A percentile compares a stretch with the other conserved stretches of the same genome.
Evolutionary conservation across 2,888 invertebrate species (phyloP).

Genomic region (Exocentrus adspersus): DNA sequence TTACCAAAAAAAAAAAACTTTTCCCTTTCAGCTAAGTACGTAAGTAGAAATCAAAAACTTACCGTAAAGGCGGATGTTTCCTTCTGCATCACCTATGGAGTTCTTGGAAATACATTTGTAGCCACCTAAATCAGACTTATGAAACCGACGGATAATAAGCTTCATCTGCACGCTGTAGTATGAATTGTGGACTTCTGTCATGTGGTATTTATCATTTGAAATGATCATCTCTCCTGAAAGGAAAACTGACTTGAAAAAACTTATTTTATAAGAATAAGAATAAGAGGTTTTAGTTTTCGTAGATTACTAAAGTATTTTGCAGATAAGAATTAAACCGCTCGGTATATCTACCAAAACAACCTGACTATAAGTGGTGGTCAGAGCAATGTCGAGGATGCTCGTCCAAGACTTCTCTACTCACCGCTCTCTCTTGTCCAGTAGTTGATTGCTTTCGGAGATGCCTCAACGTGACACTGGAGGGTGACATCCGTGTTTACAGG

Average conservation of each 20-base stretch:
- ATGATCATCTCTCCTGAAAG: slow-evolving; percentile 90
- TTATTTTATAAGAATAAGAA: no score
- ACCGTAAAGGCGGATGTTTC: slow-evolving; percentile 90
- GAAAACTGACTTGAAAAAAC: no score
- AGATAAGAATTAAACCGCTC: no score
- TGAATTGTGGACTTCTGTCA: slow-evolving; percentile 82
- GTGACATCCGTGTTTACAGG: slow-evolving; percentile 87
- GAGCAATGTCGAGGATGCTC: slow-evolving; percentile 34
- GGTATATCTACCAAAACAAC: slow-evolving; percentile 4
- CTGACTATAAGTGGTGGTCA: slow-evolving; percentile 32
- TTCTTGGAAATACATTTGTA: slow-evolving; percentile 94
- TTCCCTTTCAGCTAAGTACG: no score
- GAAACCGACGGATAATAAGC: slow-evolving; percentile 78
- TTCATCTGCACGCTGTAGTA: slow-evolving; percentile 89
- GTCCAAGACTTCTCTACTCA: slow-evolving; percentile 63
- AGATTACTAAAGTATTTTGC: no score
- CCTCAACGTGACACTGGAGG: slow-evolving; percentile 87
- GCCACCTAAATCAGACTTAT: slow-evolving; percentile 81
- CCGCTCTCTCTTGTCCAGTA: slow-evolving; percentile 93
- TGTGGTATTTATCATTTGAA: slow-evolving; percentile 84
- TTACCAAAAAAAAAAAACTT: no score
- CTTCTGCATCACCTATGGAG: slow-evolving; percentile 91
- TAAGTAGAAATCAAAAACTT: no score
- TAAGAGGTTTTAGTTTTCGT: no score
- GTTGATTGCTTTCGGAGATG: slow-evolving; percentile 93